Conservation (phyloP, 2,888 invertebrate species). For the Lasioglossum malachurum region DNA sequence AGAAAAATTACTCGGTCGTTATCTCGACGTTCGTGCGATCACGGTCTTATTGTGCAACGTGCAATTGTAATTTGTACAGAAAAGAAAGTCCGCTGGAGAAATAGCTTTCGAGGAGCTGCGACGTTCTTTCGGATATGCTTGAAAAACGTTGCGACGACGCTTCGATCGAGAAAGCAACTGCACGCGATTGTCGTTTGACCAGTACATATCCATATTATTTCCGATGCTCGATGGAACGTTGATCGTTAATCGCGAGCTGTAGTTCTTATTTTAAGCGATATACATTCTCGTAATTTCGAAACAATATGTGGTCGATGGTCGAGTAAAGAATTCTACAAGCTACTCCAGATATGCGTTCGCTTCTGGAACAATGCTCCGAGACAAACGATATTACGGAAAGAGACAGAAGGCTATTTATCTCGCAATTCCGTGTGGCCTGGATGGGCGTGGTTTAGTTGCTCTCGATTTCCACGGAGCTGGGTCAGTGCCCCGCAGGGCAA, state of each 20-base stretch:
- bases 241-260: background rate
- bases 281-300: background rate
- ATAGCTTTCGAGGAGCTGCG: background rate
- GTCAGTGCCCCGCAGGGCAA: constrained; percentile 17
- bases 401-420: background rate
- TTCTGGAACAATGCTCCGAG: background rate
- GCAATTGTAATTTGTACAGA: constrained; percentile 8
- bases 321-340: background rate
- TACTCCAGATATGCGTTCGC: background rate
- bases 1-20: constrained; percentile 8
- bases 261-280: background rate
- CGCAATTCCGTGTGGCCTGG: background rate
- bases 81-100: constrained; percentile 10
- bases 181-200: background rate
- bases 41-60: background rate
- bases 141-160: background rate
- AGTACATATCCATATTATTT: background rate
- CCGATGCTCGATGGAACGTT: background rate
- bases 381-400: background rate
- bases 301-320: background rate
- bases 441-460: constrained; percentile 5
- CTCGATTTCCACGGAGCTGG: constrained; percentile 26
- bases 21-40: background rate
- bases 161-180: constrained; percentile 3
- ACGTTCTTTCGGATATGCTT: background rate